Evolutionary conservation across 1,140 invertebrate genomes (phyloP).

Genomic region (Mizuhopecten yessoensis): DNA sequence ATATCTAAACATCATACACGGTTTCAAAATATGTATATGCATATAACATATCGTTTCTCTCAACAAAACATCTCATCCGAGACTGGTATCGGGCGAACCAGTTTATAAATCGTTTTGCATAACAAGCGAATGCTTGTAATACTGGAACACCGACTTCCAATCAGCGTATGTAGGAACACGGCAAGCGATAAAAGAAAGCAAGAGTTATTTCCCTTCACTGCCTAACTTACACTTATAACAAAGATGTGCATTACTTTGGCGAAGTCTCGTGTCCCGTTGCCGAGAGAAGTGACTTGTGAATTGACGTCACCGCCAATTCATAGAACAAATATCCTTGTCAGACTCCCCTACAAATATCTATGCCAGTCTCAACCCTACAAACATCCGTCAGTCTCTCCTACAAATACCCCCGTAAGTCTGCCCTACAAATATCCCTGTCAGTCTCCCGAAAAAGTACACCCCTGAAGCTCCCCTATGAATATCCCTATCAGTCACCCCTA

Average conservation of each 20-base stretch:
- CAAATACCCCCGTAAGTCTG: not conserved
- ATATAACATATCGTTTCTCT: too few species aligned
- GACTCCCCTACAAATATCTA: not conserved
- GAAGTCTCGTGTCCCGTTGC: not conserved
- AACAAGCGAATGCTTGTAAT: too few species aligned
- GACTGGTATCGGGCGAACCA: too few species aligned
- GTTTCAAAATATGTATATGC: too few species aligned
- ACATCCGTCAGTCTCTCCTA: not conserved
- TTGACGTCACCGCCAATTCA: not conserved
- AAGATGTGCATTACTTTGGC: not conserved
- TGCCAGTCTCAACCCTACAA: not conserved
- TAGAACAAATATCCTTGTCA: not conserved
- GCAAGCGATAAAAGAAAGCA: not conserved
- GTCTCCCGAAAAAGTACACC: too few species aligned
- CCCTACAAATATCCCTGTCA: not conserved
- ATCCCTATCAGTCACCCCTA: not conserved
- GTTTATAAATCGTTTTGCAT: too few species aligned
- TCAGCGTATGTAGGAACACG: too few species aligned
- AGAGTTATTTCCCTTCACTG: slow-evolving; percentile 31
- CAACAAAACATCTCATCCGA: too few species aligned
- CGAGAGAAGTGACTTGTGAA: not conserved
- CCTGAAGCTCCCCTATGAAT: not conserved
- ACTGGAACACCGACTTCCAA: too few species aligned
- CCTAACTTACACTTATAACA: not conserved
- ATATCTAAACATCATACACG: too few species aligned